Percentiles rank a stretch among this genome's conserved stretches.
phyloP scores from a whole-genome alignment of 2,888 invertebrate genomes.

The Mimachlamys varia region DNA sequence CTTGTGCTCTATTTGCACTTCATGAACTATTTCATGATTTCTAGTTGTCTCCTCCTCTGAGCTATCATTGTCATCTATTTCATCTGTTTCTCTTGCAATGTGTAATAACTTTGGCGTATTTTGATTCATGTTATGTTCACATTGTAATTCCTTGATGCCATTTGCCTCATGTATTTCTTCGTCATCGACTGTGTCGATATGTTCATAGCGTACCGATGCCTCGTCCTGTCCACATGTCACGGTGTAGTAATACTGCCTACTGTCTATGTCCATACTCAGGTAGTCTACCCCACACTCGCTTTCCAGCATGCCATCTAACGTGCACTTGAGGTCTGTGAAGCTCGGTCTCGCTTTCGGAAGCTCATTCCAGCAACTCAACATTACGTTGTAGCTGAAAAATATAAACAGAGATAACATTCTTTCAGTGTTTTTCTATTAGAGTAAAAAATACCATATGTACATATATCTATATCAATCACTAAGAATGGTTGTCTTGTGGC shows the following conservation, averaged over 20 bases:
- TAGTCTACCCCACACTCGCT: slow-evolving; percentile 62
- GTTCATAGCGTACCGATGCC: not conserved
- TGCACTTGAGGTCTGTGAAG: slow-evolving; percentile 59
- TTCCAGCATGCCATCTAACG: slow-evolving; percentile 66
- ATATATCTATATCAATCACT: too few relatives aligned
- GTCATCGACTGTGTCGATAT: slow-evolving; percentile 53
- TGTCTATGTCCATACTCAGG: slow-evolving; percentile 61
- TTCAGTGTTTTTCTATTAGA: too few relatives aligned
- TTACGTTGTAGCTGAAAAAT: slow-evolving; percentile 67
- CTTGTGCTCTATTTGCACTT: slow-evolving; percentile 19
- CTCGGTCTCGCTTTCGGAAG: slow-evolving; percentile 62
- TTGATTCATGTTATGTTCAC: not conserved
- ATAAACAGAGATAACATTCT: not conserved
- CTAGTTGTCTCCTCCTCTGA: not conserved
- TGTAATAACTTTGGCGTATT: not conserved
- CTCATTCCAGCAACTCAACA: slow-evolving; percentile 67
- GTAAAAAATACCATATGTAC: too few relatives aligned
- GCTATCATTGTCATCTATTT: not conserved
- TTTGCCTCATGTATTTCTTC: slow-evolving; percentile 45
- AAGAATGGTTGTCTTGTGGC: too few relatives aligned
- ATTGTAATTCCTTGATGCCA: not conserved
- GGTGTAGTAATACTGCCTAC: slow-evolving; percentile 51
- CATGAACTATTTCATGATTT: not conserved
- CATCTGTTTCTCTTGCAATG: not conserved
- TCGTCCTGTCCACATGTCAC: slow-evolving; percentile 29